Evolutionary conservation across 1,140 invertebrate species (phyloP), one percentile per base, ranked within the genome.

Genomic region (Rhynchophorus ferrugineus): DNA sequence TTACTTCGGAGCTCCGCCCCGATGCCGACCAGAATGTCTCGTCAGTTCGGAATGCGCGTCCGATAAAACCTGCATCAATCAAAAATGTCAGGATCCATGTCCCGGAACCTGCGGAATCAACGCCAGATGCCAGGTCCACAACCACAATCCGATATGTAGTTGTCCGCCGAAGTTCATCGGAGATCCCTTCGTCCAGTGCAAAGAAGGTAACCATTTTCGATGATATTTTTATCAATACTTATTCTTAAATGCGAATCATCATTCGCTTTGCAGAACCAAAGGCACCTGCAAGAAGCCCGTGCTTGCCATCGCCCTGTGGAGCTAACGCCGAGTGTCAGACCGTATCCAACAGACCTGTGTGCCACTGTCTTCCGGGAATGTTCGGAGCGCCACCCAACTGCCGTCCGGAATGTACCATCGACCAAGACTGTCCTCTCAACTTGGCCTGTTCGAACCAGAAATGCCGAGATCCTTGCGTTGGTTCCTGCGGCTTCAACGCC

Each of bases 61-160:
- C 21, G 72, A 83, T 48, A 73, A 82, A 64, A 83, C 87, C 35
- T 91, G 88, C 58, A 86, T 91, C 44, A 78, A 82, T 54, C 80
- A 84, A 57, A 89, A 87, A 65, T 91, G 88, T 65, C 74, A 73
- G 43, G 87, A 91, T 72, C 89, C 89, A 3, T 94, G 89, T 59
- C 72, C 78, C 11, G 83, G 83, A 39, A 83, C 82, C 6, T 93
- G 89, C 65, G 89, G 88, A 3, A 71, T 82, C 9, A 82, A 87
- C 60, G 85, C 89, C 21, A 72, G 81, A 24, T 92, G 89, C 54
- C 80, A 84, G 61, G 85, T 90, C 0, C 76, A 83, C 44, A 85
- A 87, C 61, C 90, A 92, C 63, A 88, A 89, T 67, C 87, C 88
- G 0, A 85, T 90, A 41, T 92, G 89, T 57, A 85, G 82, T 45